Conservation (phyloP, 1,140 invertebrate species). For the Monomorium pharaonis region DNA sequence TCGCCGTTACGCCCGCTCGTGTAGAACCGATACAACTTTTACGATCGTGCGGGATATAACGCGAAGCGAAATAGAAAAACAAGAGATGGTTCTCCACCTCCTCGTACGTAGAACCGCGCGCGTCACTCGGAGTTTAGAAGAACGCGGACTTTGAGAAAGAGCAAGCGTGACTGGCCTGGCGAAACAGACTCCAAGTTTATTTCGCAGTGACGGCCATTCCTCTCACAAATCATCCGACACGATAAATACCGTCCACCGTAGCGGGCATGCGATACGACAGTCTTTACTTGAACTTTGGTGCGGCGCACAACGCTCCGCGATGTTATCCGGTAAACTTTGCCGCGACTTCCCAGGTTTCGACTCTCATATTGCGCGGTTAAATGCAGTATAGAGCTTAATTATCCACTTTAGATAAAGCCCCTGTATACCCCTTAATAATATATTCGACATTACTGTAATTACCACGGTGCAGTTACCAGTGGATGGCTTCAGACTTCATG, state of each 20-base stretch:
- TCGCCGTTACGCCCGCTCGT: conserved; percentile 29
- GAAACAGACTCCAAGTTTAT: conserved; percentile 54
- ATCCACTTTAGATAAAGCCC: neutral
- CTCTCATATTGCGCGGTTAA: neutral
- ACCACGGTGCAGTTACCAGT: neutral
- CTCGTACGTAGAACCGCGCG: neutral
- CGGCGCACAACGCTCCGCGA: neutral
- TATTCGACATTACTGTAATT: neutral
- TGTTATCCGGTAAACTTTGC: conserved; percentile 3
- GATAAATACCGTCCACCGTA: conserved; percentile 41
- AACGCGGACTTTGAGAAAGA: conserved; percentile 50
- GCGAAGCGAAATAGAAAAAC: conserved; percentile 41
- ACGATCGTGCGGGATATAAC: conserved; percentile 29
- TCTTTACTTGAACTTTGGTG: conserved; percentile 7
- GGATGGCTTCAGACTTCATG: neutral
- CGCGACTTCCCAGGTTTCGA: neutral
- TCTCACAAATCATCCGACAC: conserved; percentile 53
- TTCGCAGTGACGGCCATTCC: conserved; percentile 11
- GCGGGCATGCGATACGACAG: conserved; percentile 4
- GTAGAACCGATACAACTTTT: conserved; percentile 38
- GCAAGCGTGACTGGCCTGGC: conserved; percentile 45
- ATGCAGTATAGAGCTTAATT: neutral
- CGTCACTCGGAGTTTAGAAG: conserved; percentile 49
- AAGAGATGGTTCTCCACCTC: neutral
- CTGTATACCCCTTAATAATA: neutral